Percentiles rank a stretch among this genome's conserved stretches.
phyloP scores from a whole-genome alignment of 2,888 invertebrate species.

The Penaeus monodon region DNA sequence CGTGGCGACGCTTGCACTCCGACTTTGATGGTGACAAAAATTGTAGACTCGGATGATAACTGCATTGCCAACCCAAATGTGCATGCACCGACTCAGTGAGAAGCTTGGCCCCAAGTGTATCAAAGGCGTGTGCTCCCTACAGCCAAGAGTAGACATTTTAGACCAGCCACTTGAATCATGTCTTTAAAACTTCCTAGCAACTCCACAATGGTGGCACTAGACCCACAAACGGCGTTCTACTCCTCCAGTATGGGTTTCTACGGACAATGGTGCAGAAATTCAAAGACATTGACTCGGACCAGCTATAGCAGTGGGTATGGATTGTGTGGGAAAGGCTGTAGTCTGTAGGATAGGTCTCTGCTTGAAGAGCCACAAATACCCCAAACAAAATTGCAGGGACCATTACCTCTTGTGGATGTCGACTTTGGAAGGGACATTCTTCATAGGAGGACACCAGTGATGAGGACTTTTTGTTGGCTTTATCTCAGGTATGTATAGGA shows the following conservation, averaged over 20 bases:
- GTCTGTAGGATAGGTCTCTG: too few relatives aligned
- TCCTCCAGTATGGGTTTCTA: slow-evolving; percentile 94
- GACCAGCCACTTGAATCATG: too few relatives aligned
- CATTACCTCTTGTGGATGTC: slow-evolving; percentile 89
- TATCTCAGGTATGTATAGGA: slow-evolving; percentile 83
- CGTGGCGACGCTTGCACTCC: slow-evolving; percentile 73
- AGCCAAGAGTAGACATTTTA: too few relatives aligned
- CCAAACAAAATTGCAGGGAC: slow-evolving; percentile 73
- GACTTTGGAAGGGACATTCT: slow-evolving; percentile 96
- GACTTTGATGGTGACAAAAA: slow-evolving; percentile 85
- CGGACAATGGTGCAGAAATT: slow-evolving; percentile 90
- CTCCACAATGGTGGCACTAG: slow-evolving; percentile 86
- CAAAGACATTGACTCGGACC: slow-evolving; percentile 94
- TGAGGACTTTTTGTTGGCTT: slow-evolving; percentile 97
- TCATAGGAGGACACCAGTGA: slow-evolving; percentile 90
- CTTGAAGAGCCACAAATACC: too few relatives aligned
- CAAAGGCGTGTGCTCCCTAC: too few relatives aligned
- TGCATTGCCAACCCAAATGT: slow-evolving; percentile 97
- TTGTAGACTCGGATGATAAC: too few relatives aligned
- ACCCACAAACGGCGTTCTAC: slow-evolving; percentile 92
- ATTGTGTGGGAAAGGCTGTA: too few relatives aligned
- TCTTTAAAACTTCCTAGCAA: slow-evolving; percentile 72
- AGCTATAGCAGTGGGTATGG: slow-evolving; percentile 87
- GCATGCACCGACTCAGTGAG: too few relatives aligned
- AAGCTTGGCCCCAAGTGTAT: too few relatives aligned